A percentile compares a stretch with the other conserved stretches of the same genome.
Evolutionary conservation across 2,797 vertebrate genomes (phyloP).

Genomic region (Cynopterus sphinx): DNA sequence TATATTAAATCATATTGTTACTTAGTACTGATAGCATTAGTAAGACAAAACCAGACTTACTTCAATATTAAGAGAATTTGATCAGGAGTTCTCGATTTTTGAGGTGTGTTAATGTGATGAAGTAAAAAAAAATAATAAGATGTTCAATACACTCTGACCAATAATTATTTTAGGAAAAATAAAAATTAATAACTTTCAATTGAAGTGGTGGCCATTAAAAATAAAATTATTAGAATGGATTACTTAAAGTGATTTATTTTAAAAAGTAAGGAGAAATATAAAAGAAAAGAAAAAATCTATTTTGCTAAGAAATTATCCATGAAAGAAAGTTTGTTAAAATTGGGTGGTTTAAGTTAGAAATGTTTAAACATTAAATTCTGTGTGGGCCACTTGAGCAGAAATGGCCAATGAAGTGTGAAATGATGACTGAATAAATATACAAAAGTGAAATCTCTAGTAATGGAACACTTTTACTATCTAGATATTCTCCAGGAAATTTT

Average conservation of each 20-base stretch:
- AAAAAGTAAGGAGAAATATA: neutral
- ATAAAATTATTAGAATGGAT: conserved; percentile 27
- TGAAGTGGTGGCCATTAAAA: neutral
- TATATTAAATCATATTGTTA: neutral
- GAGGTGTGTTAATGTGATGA: neutral
- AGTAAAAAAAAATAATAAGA: neutral
- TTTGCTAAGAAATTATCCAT: conserved; percentile 28
- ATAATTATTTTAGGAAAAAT: neutral
- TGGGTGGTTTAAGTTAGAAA: conserved; percentile 10
- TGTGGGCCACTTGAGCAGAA: neutral
- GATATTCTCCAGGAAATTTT: conserved; percentile 54
- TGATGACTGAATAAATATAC: conserved; percentile 4
- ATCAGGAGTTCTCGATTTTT: neutral
- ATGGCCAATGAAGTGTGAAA: conserved; percentile 42
- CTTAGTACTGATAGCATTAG: neutral
- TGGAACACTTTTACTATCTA: neutral
- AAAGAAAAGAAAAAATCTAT: neutral
- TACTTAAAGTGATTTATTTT: conserved; percentile 4
- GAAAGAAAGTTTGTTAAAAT: conserved; percentile 2
- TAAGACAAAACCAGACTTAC: neutral
- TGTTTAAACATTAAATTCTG: conserved; percentile 33
- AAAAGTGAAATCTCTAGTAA: neutral
- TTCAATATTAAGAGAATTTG: neutral
- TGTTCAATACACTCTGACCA: neutral
- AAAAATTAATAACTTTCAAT: neutral